Evolutionary conservation across 2,888 invertebrate species (phyloP), one percentile per base, ranked within the genome.

Genomic region (Calliopum simillimum): DNA sequence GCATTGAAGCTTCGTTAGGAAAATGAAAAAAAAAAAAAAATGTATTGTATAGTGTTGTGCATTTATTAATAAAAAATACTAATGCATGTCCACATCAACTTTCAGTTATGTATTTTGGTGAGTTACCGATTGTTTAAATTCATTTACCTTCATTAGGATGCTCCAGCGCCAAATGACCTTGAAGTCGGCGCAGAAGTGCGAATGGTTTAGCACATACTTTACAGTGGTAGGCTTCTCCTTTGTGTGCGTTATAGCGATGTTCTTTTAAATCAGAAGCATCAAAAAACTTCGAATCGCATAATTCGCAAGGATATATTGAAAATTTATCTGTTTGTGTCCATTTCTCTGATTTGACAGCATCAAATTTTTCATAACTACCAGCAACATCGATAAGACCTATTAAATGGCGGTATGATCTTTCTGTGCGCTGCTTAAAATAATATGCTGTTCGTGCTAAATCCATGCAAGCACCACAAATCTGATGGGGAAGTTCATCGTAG

Each of bases 181-280:
- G 87, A 43, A 89, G 76, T 73, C 87, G 86, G 14, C 85, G 86
- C 2, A 85, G 75, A 11, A 87, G 81, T 5, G 81, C 79, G 74
- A 88, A 89, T 14, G 80, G 80, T 76, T 87, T 87, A 14, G 81
- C 78, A 77, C 89, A 88, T 47, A 86, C 77, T 70, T 82, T 80
- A 74, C 89, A 89, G 53, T 78, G 79, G 19, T 75, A 77, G 47
- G 63, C 75, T 16, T 71, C 73, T 12, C 75, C 70, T 56, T 78
- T 74, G 71, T 84, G 83, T 14, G 70, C 67, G 1, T 67, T 73
- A 33, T 74, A 71, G 8, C 83, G 79, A 72, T 84, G 84, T 56
- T 79, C 59, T 0, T 80, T 79, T 63, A 86, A 72, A 46, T 79
- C 79, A 8, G 79, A 70, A 47, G 77, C 76, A 44, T 77, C 79